phyloP scores from a whole-genome alignment of 2,888 invertebrate genomes.

The Euplagia quadripunctaria region DNA sequence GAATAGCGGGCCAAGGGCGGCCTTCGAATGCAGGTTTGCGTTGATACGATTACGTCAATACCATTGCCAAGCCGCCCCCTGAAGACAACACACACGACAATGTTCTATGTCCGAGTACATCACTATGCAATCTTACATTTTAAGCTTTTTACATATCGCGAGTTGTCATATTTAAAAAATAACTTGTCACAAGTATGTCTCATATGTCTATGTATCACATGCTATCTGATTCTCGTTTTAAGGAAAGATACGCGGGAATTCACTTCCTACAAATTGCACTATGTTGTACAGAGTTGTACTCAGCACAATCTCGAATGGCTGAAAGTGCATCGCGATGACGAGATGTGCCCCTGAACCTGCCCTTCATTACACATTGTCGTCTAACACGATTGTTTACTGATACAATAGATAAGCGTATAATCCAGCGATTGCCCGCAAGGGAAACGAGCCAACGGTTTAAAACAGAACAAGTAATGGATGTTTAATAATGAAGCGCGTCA shows the following conservation, averaged over 20 bases:
- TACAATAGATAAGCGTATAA: constrained; percentile 6
- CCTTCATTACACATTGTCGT: constrained; percentile 35
- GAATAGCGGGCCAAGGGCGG: background rate
- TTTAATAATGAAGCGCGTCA: constrained; percentile 19
- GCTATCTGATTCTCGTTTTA: constrained; percentile 20
- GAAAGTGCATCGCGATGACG: constrained; percentile 64
- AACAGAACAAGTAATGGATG: constrained; percentile 47
- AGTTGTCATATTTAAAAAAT: background rate
- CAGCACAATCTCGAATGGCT: constrained; percentile 48
- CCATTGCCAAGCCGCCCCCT: background rate
- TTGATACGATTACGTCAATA: constrained; percentile 13
- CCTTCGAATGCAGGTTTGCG: constrained; percentile 11
- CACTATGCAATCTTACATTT: background rate
- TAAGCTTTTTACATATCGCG: background rate
- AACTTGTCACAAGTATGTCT: constrained; percentile 7
- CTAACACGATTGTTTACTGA: constrained; percentile 1
- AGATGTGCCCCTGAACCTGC: constrained; percentile 63
- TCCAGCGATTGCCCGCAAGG: constrained; percentile 29
- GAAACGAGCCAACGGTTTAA: constrained; percentile 6
- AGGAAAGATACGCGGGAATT: constrained; percentile 47
- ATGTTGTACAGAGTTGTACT: constrained; percentile 32
- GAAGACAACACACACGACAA: background rate
- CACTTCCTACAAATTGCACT: constrained; percentile 46
- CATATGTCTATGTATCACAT: background rate
- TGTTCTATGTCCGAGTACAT: background rate